phyloP scores from a whole-genome alignment of 64 coral and sea anemone species.

The Anthopleura sola region DNA sequence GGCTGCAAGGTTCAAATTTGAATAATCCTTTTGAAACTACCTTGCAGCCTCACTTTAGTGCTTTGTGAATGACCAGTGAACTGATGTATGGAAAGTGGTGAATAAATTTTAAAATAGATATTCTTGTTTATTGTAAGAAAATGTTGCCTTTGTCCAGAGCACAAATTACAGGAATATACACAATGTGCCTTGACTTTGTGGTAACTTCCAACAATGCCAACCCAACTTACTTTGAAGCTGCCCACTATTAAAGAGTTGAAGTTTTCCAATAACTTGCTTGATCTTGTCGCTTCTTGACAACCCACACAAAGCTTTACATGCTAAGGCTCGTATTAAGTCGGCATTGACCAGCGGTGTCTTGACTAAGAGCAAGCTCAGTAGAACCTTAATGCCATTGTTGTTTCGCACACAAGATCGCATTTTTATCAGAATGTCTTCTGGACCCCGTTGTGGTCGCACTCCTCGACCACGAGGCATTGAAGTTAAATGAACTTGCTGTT shows the following conservation, averaged over 20 bases:
- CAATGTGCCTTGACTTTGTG: too few species aligned
- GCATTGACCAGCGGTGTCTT: slow-evolving; percentile 93
- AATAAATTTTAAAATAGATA: too few species aligned
- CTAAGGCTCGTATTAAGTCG: slow-evolving; percentile 84
- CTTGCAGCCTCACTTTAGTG: too few species aligned
- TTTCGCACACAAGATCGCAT: slow-evolving; percentile 85
- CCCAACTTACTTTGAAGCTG: slow-evolving; percentile 89
- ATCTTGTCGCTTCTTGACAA: slow-evolving; percentile 92
- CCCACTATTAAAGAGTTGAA: slow-evolving; percentile 86
- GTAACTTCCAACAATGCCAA: too few species aligned
- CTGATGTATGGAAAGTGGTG: too few species aligned
- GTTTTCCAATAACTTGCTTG: slow-evolving; percentile 89
- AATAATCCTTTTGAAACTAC: too few species aligned
- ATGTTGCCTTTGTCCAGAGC: too few species aligned
- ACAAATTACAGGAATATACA: too few species aligned
- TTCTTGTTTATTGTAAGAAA: too few species aligned
- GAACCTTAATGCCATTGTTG: slow-evolving; percentile 88
- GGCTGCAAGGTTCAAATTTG: too few species aligned
- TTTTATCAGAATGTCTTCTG: slow-evolving; percentile 40
- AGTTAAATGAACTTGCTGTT: background rate
- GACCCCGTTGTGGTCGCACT: background rate
- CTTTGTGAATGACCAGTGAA: too few species aligned
- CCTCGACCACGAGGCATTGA: background rate
- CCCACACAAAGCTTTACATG: slow-evolving; percentile 91
- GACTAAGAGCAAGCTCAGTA: slow-evolving; percentile 73